Conservation (phyloP, 2,113 vertebrate genomes). For the Ardeotis arabs region DNA sequence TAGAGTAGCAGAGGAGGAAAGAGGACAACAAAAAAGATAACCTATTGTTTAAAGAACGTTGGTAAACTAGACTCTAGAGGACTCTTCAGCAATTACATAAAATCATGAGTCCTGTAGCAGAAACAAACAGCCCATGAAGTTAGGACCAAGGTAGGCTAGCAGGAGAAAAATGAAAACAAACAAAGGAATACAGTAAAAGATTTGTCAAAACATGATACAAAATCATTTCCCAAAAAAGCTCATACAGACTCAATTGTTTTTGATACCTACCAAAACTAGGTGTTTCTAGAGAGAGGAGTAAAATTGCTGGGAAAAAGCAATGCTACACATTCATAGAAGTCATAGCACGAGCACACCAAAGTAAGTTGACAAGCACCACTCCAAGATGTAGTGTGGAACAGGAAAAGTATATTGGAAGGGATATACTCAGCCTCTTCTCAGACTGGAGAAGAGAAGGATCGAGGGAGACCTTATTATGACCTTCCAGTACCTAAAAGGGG, state of each 20-base stretch:
- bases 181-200: neutral
- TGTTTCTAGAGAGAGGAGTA: neutral
- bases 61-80: neutral
- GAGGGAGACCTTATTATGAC: too few species aligned
- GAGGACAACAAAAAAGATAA: neutral
- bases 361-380: neutral
- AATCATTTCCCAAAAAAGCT: neutral
- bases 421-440: too few species aligned
- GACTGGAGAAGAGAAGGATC: too few species aligned
- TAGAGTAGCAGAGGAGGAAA: neutral
- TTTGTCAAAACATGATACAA: neutral
- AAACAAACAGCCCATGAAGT: neutral
- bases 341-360: neutral
- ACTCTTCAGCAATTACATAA: neutral
- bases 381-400: neutral
- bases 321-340: neutral
- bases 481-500: too few species aligned
- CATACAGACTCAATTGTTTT: neutral
- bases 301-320: neutral
- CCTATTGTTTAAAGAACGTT: neutral
- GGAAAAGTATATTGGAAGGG: neutral
- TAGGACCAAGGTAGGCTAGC: neutral
- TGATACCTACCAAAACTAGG: neutral
- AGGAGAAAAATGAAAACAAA: neutral
- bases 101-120: neutral